Percentiles rank a stretch among this genome's conserved stretches.
phyloP scores from a whole-genome alignment of 2,888 invertebrate genomes.

The Choreutis nemorana region DNA sequence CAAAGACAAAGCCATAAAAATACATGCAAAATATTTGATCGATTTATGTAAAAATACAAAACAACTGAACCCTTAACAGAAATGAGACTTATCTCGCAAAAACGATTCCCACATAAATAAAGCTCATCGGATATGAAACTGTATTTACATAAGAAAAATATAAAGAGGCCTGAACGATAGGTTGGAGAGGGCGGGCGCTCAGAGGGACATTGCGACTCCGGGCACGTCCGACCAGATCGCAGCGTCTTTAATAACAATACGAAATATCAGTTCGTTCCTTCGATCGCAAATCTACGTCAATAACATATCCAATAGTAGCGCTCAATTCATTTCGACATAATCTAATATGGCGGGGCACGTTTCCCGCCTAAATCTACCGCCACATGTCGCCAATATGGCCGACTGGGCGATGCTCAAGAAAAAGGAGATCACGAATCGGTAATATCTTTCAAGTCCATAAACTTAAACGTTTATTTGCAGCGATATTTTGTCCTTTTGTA shows the following conservation, averaged over 20 bases:
- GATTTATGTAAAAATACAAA: no score
- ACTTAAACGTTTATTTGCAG: conserved; percentile 66
- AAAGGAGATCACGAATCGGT: conserved; percentile 66
- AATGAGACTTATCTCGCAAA: conserved; percentile 60
- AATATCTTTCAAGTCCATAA: conserved; percentile 67
- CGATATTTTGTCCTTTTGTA: conserved; percentile 63
- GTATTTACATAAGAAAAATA: conserved; percentile 67
- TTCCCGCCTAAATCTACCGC: conserved; percentile 64
- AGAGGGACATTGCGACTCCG: conserved; percentile 30
- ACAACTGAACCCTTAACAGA: conserved; percentile 50
- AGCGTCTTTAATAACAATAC: conserved; percentile 63
- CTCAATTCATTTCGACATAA: conserved; percentile 65
- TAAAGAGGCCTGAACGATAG: conserved; percentile 65
- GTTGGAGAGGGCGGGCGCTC: conserved; percentile 52
- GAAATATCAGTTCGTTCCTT: conserved; percentile 67
- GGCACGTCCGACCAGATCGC: conserved; percentile 48
- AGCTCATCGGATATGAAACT: conserved; percentile 65
- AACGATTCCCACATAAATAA: conserved; percentile 68
- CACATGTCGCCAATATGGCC: conserved; percentile 68
- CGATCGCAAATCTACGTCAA: conserved; percentile 67
- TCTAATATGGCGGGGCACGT: conserved; percentile 64
- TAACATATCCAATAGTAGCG: conserved; percentile 66
- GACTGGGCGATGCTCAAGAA: conserved; percentile 58
- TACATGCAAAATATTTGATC: no score
- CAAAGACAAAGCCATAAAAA: no score